Evolutionary conservation across 2,113 vertebrate genomes (phyloP), one percentile per base, ranked within the genome.

Genomic region (Gallinago jamesoni): DNA sequence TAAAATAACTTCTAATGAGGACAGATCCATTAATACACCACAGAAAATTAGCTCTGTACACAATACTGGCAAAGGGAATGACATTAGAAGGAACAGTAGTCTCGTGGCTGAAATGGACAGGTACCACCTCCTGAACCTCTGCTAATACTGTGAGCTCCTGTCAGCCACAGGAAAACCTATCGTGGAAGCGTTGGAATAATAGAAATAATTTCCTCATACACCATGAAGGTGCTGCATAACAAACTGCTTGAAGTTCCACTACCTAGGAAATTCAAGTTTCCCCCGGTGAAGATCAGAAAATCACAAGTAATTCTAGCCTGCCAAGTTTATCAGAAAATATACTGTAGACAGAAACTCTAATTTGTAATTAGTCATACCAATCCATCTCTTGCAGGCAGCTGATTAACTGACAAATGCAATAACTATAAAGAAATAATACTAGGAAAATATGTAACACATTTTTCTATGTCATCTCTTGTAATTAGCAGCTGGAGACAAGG

Each of bases 341-440:
- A 43, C 14, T 53, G 60, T 37, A 52, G 66, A 43, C 27, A 81
- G 35, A 86, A 84, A 7, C 27, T 66, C 56, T 82, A 24, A 39
- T 12, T 75, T 77, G 31, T 70, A 84, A 93, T 64, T 79, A 88
- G 47, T 47, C 72, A 73, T 4, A 84, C 20, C 73, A 76, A 89
- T 66, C 73, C 24, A 48, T 37, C 66, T 91, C 66, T 64, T 57
- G 70, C 57, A 93, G 50, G 62, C 57, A 87, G 67, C 37, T 66
- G 48, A 84, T 87, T 82, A 96, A 87, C 45, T 91, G 89, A 90
- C 80, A 84, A 95, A 87, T n/a, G n/a, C 33, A 92, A 48, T 73
- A 90, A 72, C 39, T 66, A 73, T 33, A 60, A 43, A 69, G 62
- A 94, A 92, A 89, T 76, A 92, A 93, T 28, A 37, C 41, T 66